Evolutionary conservation across 1,140 invertebrate species (phyloP), one percentile per base, ranked within the genome.

Genomic region (Diploscapter pachys): DNA sequence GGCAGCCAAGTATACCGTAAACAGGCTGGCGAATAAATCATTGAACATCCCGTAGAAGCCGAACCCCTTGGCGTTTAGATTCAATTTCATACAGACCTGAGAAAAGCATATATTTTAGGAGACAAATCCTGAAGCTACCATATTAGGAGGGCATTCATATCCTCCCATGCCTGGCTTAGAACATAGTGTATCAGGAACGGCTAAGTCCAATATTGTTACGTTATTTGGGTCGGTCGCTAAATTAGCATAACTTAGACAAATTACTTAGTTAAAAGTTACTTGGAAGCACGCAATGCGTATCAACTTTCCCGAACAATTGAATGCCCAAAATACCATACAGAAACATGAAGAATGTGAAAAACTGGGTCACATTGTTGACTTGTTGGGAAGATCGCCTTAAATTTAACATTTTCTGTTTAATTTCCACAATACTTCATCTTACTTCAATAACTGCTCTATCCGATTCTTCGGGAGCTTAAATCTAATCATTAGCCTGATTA

Each of bases 271-370:
- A 31, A 80, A 50, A 67, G 67, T 8, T 69, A 74, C 73, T 68
- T 68, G 11, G 49, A 77, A 72, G 48, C 4, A 31, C 52, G 13
- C 57, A 11, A 11, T 59, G 9, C 57, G 31, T 59, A 11, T 59
- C 57, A 54, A 31, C 31, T 48, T 95, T 92, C n/a, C 96, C 96
- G 89, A 99, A 99, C 86, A 99, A 96, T 88, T 99, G 97, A 11
- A 99, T 97, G 53, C 90, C 97, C 57, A 99, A 88, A 75, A 99
- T 89, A 73, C 95, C 96, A 86, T 99, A 99, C 0, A 99, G 87
- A 4, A 94, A 96, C 96, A 99, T 99, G 86, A 99, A 99, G 89
- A 99, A 99, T 48, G 99, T 87, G 87, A 99, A 99, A 87, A 99
- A 99, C 4, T 99, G 89, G 3, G 96, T 99, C 2, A 99, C 97